Percentiles rank a stretch among this genome's conserved stretches.
phyloP scores from a whole-genome alignment of 2,113 vertebrate species.

The Illadopsis cleaveri region DNA sequence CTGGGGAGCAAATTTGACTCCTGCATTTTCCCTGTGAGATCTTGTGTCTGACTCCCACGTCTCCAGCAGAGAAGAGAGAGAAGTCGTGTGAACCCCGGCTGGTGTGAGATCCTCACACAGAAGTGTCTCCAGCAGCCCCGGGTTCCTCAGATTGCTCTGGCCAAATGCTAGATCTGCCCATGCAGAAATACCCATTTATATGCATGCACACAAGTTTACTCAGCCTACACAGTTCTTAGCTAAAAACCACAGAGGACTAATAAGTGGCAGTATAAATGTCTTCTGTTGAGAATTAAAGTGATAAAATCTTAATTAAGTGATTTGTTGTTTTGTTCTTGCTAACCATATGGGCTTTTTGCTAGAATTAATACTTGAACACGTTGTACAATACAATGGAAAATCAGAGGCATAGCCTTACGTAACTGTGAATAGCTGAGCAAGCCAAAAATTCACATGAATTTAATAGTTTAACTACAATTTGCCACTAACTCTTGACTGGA shows the following conservation, averaged over 20 bases:
- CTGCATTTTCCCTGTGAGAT: not conserved
- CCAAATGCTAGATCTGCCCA: not conserved
- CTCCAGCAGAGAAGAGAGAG: not conserved
- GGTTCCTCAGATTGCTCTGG: not conserved
- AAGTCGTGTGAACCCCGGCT: not conserved
- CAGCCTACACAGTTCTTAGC: not conserved
- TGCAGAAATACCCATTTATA: not conserved
- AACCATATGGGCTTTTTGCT: constrained; percentile 37
- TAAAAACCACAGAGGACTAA: not conserved
- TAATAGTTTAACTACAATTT: not conserved
- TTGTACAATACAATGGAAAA: constrained; percentile 37
- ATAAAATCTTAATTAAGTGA: constrained; percentile 53
- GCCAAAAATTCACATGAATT: not conserved
- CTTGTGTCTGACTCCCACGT: not conserved
- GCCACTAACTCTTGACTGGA: not conserved
- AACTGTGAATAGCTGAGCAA: constrained; percentile 10
- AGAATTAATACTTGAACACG: constrained; percentile 14
- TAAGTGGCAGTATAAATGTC: not conserved
- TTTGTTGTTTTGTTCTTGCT: constrained; percentile 45
- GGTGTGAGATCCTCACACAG: not conserved
- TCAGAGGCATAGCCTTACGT: not conserved
- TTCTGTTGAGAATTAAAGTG: constrained; percentile 34
- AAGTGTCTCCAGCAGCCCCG: not conserved
- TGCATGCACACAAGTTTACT: not conserved
- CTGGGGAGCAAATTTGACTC: not conserved